Evolutionary conservation across 2,113 vertebrate genomes (phyloP), one percentile per base, ranked within the genome.

Genomic region (Aptenodytes patagonicus): DNA sequence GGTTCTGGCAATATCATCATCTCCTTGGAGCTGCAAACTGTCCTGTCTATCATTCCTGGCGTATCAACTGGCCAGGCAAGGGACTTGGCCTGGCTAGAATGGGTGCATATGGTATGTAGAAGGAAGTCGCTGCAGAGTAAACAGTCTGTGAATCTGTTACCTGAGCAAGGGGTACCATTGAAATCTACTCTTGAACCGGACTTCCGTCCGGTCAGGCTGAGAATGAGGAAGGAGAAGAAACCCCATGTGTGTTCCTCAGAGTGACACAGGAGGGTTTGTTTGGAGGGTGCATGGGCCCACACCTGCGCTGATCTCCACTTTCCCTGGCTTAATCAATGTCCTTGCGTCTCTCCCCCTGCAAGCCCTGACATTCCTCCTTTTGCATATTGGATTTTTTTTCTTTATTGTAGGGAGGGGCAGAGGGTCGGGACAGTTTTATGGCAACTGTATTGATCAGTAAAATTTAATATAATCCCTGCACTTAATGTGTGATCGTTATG

Each of bases 391-490:
- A 97, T 98, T 97, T 96, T 91, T 95, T 92, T 94, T 76, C 93
- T 97, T 95, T 94, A 97, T 96, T 66, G 87, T 72, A 89, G 89
- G 97, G 97, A 96, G 95, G 97, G 95, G 85, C 96, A 96, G 97
- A 78, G 96, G 97, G 97, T 93, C 46, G 83, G 97, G 97, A 93
- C 97, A 93, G 96, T 83, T 97, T 97, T 95, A 97, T 95, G 89
- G 97, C 95, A 57, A 46, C 95, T 77, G 90, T 95, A 98, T 98
- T 68, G 98, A 98, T 98, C 94, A 82, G 96, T 84, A 93, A 96
- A 97, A 97, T 97, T 97, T 97, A 97, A 98, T 98, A 93, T 95
- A 95, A 98, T 95, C 97, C 92, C 93, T 95, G 96, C 97, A 95
- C 96, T 96, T 97, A 92, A 94, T 83, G 96, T 62, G 93, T 66